phyloP scores from a whole-genome alignment of 2,888 invertebrate species.

The Macaria liturata region DNA sequence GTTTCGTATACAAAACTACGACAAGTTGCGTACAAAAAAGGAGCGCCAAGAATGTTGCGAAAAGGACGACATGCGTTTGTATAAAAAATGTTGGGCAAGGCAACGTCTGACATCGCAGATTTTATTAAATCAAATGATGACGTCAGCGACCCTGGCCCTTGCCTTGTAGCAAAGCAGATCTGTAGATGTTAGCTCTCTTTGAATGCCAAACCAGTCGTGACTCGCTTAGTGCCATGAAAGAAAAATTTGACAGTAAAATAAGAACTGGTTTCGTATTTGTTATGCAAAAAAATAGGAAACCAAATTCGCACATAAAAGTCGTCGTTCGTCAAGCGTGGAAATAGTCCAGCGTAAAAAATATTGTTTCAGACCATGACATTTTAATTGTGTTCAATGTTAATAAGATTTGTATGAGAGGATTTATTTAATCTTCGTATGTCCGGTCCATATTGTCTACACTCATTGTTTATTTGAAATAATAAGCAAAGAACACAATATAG shows the following conservation, averaged over 20 bases:
- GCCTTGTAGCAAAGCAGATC: slow-evolving; percentile 12
- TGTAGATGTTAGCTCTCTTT: slow-evolving; percentile 2
- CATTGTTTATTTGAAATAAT: too few species aligned
- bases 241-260: too few species aligned
- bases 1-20: too few species aligned
- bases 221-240: not conserved
- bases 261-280: too few species aligned
- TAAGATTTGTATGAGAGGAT: too few species aligned
- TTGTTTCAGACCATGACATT: slow-evolving; percentile 9
- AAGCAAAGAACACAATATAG: too few species aligned
- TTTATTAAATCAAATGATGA: slow-evolving; percentile 18
- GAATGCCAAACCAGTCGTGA: slow-evolving; percentile 4
- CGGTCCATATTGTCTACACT: too few species aligned
- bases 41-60: slow-evolving; percentile 8
- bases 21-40: slow-evolving; percentile 2
- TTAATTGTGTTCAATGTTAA: slow-evolving; percentile 3
- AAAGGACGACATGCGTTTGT: slow-evolving; percentile 12
- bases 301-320: slow-evolving; percentile 1
- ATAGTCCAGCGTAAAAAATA: not conserved
- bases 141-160: slow-evolving; percentile 14
- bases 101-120: slow-evolving; percentile 24
- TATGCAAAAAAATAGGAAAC: not conserved
- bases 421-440: too few species aligned
- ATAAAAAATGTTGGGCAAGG: slow-evolving; percentile 15
- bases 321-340: not conserved